phyloP scores from a whole-genome alignment of 2,888 invertebrate genomes.

The Scotopteryx bipunctaria region DNA sequence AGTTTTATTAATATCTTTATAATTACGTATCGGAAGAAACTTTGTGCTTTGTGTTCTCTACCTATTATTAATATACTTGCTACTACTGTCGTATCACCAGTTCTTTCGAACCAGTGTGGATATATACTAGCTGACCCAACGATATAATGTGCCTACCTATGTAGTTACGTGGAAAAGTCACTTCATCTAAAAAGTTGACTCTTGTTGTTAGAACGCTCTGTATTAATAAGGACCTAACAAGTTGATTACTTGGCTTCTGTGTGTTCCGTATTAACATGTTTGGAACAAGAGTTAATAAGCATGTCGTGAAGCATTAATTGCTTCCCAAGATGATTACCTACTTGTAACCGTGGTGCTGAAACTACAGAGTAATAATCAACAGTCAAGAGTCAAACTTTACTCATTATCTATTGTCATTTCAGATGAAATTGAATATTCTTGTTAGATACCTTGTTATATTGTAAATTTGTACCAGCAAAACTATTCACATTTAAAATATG shows the following conservation, averaged over 20 bases:
- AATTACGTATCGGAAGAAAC: too few species aligned
- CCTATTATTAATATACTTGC: too few species aligned
- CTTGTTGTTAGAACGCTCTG: constrained; percentile 42
- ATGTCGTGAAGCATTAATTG: constrained; percentile 59
- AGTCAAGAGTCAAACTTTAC: constrained; percentile 17
- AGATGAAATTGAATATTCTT: neutral
- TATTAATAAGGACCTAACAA: constrained; percentile 46
- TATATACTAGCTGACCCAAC: too few species aligned
- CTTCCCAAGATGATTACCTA: constrained; percentile 45
- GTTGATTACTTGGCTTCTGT: constrained; percentile 44
- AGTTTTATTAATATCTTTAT: too few species aligned
- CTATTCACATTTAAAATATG: too few species aligned
- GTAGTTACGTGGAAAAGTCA: constrained; percentile 30
- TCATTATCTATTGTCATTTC: constrained; percentile 11
- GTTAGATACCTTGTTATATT: too few species aligned
- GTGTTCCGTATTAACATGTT: constrained; percentile 44
- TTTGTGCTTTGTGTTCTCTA: too few species aligned
- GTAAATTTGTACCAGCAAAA: too few species aligned
- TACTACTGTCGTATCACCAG: too few species aligned
- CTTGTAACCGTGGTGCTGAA: neutral
- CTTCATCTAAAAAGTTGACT: constrained; percentile 35
- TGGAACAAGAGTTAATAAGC: constrained; percentile 56
- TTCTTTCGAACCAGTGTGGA: too few species aligned
- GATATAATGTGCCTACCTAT: too few species aligned
- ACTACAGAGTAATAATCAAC: neutral